A percentile compares a stretch with the other conserved stretches of the same genome.
These are phyloP conservation scores for Mythimna pallens DNA, from an alignment of 2,888 invertebrate species.

Conservation along the genomic window DNA sequence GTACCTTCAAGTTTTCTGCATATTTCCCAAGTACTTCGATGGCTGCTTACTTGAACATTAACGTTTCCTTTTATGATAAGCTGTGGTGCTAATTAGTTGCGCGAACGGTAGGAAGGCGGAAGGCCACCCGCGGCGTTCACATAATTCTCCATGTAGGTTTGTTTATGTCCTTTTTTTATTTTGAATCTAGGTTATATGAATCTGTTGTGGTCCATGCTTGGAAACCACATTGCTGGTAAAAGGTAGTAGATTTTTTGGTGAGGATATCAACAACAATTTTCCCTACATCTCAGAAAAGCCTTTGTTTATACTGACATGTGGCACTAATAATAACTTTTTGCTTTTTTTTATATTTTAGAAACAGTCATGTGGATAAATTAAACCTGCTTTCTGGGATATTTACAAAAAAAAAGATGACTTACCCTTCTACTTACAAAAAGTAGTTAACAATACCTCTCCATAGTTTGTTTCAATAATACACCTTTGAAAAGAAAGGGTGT, in stretches of 20 bases:
- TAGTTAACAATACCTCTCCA: neutral
- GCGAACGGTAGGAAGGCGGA: constrained; percentile 80
- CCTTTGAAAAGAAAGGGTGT: constrained; percentile 25
- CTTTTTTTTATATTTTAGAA: neutral
- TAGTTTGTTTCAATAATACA: constrained; percentile 26
- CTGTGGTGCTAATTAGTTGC: constrained; percentile 80
- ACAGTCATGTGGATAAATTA: neutral
- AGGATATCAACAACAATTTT: neutral
- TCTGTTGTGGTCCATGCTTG: constrained; percentile 18
- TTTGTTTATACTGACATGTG: constrained; percentile 35
- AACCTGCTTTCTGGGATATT: neutral
- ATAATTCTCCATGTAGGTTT: constrained; percentile 66
- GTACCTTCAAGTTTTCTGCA: constrained; percentile 67
- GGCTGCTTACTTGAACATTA: constrained; percentile 81
- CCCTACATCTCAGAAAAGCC: neutral
- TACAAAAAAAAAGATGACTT: neutral
- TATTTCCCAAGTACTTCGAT: constrained; percentile 64
- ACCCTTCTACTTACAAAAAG: neutral
- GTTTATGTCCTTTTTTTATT: constrained; percentile 62
- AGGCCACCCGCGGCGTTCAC: constrained; percentile 79
- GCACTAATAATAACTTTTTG: neutral
- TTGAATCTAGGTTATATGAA: constrained; percentile 35
- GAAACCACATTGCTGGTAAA: neutral
- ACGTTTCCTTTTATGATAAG: constrained; percentile 86
- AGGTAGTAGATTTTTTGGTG: neutral